phyloP scores from a whole-genome alignment of 2,113 vertebrate genomes.

The Delphinapterus leucas region DNA sequence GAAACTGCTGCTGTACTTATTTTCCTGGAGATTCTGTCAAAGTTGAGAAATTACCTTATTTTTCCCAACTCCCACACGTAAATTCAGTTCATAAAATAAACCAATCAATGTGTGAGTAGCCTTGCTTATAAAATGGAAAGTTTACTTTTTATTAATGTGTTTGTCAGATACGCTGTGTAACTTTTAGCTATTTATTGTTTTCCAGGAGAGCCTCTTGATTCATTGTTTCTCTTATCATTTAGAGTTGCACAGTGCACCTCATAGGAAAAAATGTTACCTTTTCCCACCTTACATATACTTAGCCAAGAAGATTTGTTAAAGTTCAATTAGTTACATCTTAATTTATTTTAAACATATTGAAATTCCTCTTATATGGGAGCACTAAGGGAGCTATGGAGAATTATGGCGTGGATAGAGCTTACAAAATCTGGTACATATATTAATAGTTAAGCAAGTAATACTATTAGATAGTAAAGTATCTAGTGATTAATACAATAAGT shows the following conservation, averaged over 20 bases:
- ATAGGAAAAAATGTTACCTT: background rate
- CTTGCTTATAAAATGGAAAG: conserved; percentile 28
- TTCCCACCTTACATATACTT: background rate
- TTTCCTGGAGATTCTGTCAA: conserved; percentile 7
- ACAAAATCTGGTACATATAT: background rate
- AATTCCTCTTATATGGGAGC: background rate
- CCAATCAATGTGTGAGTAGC: background rate
- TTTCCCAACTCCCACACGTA: background rate
- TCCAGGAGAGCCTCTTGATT: background rate
- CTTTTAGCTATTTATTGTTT: conserved; percentile 4
- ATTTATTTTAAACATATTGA: conserved; percentile 14
- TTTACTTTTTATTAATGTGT: conserved; percentile 16
- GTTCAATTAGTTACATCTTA: background rate
- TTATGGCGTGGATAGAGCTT: background rate
- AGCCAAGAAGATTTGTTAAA: background rate
- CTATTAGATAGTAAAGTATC: background rate
- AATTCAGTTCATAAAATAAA: conserved; percentile 40
- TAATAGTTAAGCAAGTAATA: background rate
- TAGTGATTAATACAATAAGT: background rate
- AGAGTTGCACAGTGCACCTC: background rate
- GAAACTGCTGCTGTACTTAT: background rate
- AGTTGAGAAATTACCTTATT: background rate
- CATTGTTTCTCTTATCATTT: background rate
- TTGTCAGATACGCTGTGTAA: background rate
- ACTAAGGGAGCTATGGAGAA: background rate